Evolutionary conservation across 2,113 vertebrate genomes (phyloP), one percentile per base, ranked within the genome.

Genomic region (Drymodes brunneopygia): DNA sequence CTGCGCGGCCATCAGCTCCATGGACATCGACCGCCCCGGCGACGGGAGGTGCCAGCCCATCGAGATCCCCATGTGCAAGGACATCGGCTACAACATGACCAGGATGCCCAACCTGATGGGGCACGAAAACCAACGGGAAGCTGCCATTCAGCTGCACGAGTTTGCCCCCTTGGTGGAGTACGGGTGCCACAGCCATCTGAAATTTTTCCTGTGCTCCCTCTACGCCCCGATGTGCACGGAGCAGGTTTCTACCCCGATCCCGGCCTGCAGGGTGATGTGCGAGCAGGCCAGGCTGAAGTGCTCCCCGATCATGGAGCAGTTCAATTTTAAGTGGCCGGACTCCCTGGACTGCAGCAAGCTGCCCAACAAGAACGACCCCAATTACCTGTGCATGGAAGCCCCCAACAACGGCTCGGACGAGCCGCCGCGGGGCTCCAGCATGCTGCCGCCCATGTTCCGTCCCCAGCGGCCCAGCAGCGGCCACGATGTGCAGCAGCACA

Each of bases 211-310:
- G 69, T 99, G 99, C 94, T 99, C 99, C 0, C 98, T 99, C 25
- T 99, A 99, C 4, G 99, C 99, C 14, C 99, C 99, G 35, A 99
- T 99, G 99, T 99, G 99, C 98, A 99, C 99, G 0, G 99, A 99
- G 97, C 99, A 99, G 96, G 99, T 99, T 92, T 99, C 99, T 14
- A 98, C 99, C 15, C 99, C 99, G 12, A 99, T 99, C 96, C 99
- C 99, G 1, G 99, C 99, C 36, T 99, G 99, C 95, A 97, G 99
- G 62, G 98, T 99, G 27, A 99, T 99, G 99, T 99, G 99, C 6
- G 99, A 99, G 97, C 99, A 99, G 97, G 99, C 99, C 38, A 98
- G 99, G 95, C 93, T 98, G 25, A 99, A 99, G 84, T 99, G 99
- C 97, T 99, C 99, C 1, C 99, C 99, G 5, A 98, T 99, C 40